Base-by-base conservation (phyloP, 2,113 vertebrate species). In the Strix uralensis region DNA sequence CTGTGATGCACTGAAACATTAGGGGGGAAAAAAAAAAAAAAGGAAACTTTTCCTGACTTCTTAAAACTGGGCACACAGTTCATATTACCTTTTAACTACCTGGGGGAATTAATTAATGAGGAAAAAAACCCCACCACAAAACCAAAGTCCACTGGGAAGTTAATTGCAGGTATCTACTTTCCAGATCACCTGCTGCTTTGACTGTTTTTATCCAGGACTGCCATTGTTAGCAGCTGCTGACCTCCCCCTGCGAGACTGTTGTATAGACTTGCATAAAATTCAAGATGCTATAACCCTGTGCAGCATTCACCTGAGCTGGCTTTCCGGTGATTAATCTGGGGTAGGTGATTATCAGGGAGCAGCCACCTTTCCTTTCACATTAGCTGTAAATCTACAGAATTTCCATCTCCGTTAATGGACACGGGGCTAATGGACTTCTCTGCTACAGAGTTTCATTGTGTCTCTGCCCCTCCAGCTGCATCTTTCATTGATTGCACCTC, bases 21-120 rank as follows among this genome's bases (percentile, higher is more conserved):
- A 36, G 15, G 9, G 15, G 9, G 13, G 2, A 18, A 5, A 26
- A 12, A 30, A 7, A 19, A 4, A 20, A 30, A 51, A 73, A 55
- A 14, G 3, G 7, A 58, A 78, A 49, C 34, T 87, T 86, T 30
- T 42, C 34, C 77, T 85, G 57, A 75, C 44, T 94, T 83, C 42
- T 86, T 81, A 54, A 87, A 67, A 69, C 36, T 42, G 15, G 57
- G 47, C 23, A 65, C 23, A 38, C 8, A 6, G 69, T 69, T 83
- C 46, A 19, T 51, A 44, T 71, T 71, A 77, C 47, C 57, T 88
- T 96, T 93, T 79, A 92, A 87, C 77, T 72, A 79, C 82, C 47
- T 49, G 52, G 66, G 69, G 91, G 83, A 92, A 69, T 87, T 94
- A 92, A 94, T 79, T 93, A 96, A 91, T 52, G 74, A 91, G 44